These are phyloP conservation scores for Aegotheles bennettii DNA, from an alignment of 2,113 vertebrate species.

Conservation along the genomic window DNA sequence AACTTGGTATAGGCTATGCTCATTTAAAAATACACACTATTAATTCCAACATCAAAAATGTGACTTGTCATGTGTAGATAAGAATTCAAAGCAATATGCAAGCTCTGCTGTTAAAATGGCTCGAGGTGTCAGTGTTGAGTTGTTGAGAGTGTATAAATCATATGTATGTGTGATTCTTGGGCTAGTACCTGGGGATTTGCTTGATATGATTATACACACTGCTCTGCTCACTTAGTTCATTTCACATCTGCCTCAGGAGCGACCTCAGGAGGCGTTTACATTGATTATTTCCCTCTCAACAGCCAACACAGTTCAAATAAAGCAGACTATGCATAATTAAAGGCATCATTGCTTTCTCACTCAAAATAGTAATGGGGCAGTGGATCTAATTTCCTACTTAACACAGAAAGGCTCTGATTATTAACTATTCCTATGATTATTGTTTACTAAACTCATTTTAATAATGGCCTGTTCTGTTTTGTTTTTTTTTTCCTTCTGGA, in stretches of 20 bases:
- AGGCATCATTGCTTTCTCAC: conserved; percentile 64
- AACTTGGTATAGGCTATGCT: neutral
- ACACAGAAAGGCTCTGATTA: conserved; percentile 51
- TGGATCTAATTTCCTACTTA: conserved; percentile 68
- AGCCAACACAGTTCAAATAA: conserved; percentile 67
- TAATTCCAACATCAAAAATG: neutral
- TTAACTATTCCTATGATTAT: conserved; percentile 66
- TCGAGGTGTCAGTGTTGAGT: conserved; percentile 66
- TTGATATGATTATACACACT: conserved; percentile 57
- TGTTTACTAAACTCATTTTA: conserved; percentile 66
- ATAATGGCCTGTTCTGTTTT: neutral
- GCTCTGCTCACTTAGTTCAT: conserved; percentile 66
- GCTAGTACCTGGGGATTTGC: conserved; percentile 52
- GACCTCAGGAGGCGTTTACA: conserved; percentile 54
- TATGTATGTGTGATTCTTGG: conserved; percentile 41
- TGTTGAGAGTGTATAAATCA: conserved; percentile 59
- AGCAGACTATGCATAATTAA: conserved; percentile 72
- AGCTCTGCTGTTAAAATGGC: conserved; percentile 56
- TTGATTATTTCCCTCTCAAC: conserved; percentile 62
- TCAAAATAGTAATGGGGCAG: conserved; percentile 63
- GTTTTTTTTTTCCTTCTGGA: neutral
- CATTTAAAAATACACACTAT: neutral
- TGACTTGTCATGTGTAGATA: neutral
- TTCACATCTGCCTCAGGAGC: conserved; percentile 59
- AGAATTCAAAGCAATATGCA: neutral